These are phyloP conservation scores for Tetramorium alpestre DNA, from an alignment of 1,140 invertebrate genomes.

Conservation along the genomic window DNA sequence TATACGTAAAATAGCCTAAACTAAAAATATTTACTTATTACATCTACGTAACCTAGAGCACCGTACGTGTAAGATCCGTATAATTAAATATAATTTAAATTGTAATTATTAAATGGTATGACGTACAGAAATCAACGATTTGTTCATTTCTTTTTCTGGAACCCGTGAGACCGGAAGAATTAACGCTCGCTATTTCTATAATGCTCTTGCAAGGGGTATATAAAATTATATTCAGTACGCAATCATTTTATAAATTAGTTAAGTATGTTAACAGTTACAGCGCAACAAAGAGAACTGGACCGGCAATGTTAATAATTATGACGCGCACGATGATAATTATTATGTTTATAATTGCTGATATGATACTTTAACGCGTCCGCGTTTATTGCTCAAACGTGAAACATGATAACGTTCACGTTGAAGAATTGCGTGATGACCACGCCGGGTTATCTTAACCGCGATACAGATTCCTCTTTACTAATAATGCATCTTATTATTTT, in stretches of 20 bases:
- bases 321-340: constrained; percentile 62
- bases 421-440: constrained; percentile 64
- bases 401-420: constrained; percentile 63
- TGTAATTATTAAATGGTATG: constrained; percentile 87
- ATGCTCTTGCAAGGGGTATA: background rate
- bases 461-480: constrained; percentile 26
- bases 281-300: constrained; percentile 15
- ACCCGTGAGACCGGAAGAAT: background rate
- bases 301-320: constrained; percentile 63
- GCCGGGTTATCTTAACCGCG: constrained; percentile 62
- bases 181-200: background rate
- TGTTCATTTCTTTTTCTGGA: constrained; percentile 39
- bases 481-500: constrained; percentile 42
- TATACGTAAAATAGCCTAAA: constrained; percentile 85
- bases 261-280: background rate
- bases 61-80: constrained; percentile 84
- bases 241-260: constrained; percentile 45
- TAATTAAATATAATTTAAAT: constrained; percentile 86
- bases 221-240: background rate
- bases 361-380: constrained; percentile 19
- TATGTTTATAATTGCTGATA: constrained; percentile 63
- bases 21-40: constrained; percentile 84
- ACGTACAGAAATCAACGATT: constrained; percentile 74
- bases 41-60: constrained; percentile 85
- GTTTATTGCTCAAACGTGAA: constrained; percentile 53